phyloP scores from a whole-genome alignment of 2,888 invertebrate genomes.

The Drosophila rellima region DNA sequence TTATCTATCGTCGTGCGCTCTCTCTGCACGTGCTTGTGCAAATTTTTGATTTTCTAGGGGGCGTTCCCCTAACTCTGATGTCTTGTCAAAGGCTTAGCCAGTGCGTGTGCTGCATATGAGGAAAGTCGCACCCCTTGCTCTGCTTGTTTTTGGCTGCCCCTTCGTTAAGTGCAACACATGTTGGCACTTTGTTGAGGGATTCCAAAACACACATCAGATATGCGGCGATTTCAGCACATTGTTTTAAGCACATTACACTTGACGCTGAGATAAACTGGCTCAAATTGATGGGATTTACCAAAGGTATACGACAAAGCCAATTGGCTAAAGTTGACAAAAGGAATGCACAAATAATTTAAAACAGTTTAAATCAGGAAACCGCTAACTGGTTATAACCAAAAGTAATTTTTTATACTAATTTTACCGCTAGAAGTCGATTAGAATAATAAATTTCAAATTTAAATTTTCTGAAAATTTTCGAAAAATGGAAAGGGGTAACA shows the following conservation, averaged over 20 bases:
- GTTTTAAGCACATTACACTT: slow-evolving; percentile 40
- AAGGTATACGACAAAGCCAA: slow-evolving; percentile 11
- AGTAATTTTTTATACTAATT: too few relatives aligned
- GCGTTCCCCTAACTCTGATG: slow-evolving; percentile 39
- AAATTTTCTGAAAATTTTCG: too few relatives aligned
- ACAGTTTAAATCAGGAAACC: too few relatives aligned
- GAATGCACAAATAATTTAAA: too few relatives aligned
- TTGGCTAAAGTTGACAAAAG: background rate
- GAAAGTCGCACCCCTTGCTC: slow-evolving; percentile 4
- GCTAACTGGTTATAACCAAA: too few relatives aligned
- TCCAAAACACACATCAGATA: slow-evolving; percentile 48
- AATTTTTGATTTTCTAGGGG: slow-evolving; percentile 49
- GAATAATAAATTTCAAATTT: too few relatives aligned
- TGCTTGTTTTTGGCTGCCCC: slow-evolving; percentile 12
- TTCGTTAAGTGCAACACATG: slow-evolving; percentile 79
- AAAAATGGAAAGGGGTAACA: too few relatives aligned
- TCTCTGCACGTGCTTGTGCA: slow-evolving; percentile 62
- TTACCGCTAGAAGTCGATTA: too few relatives aligned
- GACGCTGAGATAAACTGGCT: slow-evolving; percentile 17
- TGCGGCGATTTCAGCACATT: slow-evolving; percentile 50
- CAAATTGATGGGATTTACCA: slow-evolving; percentile 5
- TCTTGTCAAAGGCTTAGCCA: slow-evolving; percentile 68
- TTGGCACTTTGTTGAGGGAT: slow-evolving; percentile 77
- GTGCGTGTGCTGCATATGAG: slow-evolving; percentile 56
- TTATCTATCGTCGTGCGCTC: background rate